A percentile compares a stretch with the other conserved stretches of the same genome.
Evolutionary conservation across 2,797 vertebrate species (phyloP).

Genomic region (Setipinna tenuifilis): DNA sequence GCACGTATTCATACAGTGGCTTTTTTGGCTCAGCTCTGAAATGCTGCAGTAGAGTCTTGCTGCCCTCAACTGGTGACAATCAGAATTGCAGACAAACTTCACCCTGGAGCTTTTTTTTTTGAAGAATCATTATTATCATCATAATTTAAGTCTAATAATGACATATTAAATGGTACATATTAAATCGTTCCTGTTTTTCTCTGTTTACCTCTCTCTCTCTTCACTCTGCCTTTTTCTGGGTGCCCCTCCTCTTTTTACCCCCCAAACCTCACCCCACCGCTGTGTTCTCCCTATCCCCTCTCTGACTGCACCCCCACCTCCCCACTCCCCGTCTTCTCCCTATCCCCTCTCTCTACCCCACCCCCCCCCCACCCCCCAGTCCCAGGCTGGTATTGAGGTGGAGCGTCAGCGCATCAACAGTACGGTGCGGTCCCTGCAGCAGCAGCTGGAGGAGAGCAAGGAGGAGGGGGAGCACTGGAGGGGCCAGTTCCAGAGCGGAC

Average conservation of each 20-base stretch:
- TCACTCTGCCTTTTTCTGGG: too few species aligned
- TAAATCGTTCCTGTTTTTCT: background rate
- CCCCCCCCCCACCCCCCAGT: conserved; percentile 67
- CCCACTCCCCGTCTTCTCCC: background rate
- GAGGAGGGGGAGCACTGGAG: conserved; percentile 93
- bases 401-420: conserved; percentile 86
- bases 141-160: too few species aligned
- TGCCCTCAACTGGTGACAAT: background rate
- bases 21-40: background rate
- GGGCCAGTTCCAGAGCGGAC: conserved; percentile 87
- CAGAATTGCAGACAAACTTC: background rate
- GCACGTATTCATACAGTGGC: background rate
- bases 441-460: conserved; percentile 87
- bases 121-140: too few species aligned
- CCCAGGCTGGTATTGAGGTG: conserved; percentile 83
- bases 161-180: background rate
- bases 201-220: too few species aligned
- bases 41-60: background rate
- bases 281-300: too few species aligned
- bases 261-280: too few species aligned
- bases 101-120: background rate
- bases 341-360: background rate
- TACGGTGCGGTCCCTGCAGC: conserved; percentile 82
- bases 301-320: background rate
- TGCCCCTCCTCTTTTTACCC: too few species aligned